Base-by-base conservation (phyloP, 1,140 invertebrate species). In the Mercenaria mercenaria region DNA sequence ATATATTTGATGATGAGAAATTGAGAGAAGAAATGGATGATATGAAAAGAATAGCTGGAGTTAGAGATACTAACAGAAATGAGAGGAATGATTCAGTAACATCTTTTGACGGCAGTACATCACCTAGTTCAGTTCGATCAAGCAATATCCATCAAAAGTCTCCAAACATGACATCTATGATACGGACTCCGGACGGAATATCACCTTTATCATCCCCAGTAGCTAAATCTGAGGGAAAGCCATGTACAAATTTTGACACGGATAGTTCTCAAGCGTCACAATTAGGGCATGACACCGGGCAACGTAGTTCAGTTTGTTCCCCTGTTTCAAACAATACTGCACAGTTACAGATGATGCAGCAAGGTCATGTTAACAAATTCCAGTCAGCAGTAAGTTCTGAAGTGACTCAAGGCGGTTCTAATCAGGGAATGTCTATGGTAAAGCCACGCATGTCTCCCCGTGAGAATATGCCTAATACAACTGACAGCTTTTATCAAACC, bases 401-500 rank as follows among this genome's bases (percentile, higher is more conserved):
- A 37, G 26, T 84, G 39, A 69, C 61, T 67, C 56, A 69, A 84
- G 52, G 82, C 23, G 61, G 59, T 43, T 72, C 82, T 84, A 84
- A 84, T 84, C 82, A 84, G 64, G 82, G 64, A 67, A 50, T 23
- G 29, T 79, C 76, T 52, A 79, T 79, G 43, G 76, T 34, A 13
- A 79, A 79, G 47, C 76, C 76, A 2, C 83, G 83, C 41, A 74
- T 56, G 39, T 81, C 61, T 79, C 86, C 41, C 86, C 86, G 72
- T 74, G 82, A 81, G 61, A 80, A 39, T 32, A 64, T 61, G 32
- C 34, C 41, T 41, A 50, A 87, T 76, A 37, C 76, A 80, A 88
- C 50, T 88, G 86, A 88, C 86, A 88, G 72, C 64, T 88, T 88
- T 67, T 88, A 88, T 81, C 77, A 80, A 56, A 69, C 41, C 76